A percentile compares a stretch with the other conserved stretches of the same genome.
phyloP scores from a whole-genome alignment of 30 jellyfish, hydroid and myxozoan species.

The Pelagia noctiluca region DNA sequence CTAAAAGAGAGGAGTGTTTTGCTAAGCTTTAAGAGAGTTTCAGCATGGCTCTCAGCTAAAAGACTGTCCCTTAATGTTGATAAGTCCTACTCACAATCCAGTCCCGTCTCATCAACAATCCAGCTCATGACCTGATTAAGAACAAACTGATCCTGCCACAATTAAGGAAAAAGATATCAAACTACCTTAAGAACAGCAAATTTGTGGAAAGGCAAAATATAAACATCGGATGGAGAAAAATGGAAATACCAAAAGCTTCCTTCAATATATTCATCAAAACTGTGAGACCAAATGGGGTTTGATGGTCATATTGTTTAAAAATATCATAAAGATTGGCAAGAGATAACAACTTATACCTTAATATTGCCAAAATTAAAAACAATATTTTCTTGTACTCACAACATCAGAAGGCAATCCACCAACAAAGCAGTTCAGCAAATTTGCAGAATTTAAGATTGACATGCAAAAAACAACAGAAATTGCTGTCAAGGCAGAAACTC shows the following conservation, averaged over 20 bases:
- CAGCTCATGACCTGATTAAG: background rate
- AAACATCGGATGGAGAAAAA: background rate
- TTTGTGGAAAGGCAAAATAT: background rate
- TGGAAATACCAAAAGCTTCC: background rate
- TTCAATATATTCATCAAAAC: too few relatives aligned
- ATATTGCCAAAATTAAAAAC: too few relatives aligned
- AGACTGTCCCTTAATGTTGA: too few relatives aligned
- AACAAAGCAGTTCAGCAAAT: background rate
- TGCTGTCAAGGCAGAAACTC: too few relatives aligned
- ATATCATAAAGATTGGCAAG: background rate
- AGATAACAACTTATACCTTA: background rate
- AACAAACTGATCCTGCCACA: too few relatives aligned
- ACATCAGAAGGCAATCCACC: constrained; percentile 1
- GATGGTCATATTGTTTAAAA: background rate
- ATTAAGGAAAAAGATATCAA: too few relatives aligned
- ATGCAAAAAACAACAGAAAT: too few relatives aligned
- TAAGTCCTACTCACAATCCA: too few relatives aligned
- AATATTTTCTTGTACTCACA: background rate
- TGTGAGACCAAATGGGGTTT: background rate
- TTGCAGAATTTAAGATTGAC: too few relatives aligned
- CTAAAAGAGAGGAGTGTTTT: too few relatives aligned
- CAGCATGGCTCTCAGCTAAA: too few relatives aligned
- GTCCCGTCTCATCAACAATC: background rate
- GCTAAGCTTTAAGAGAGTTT: too few relatives aligned
- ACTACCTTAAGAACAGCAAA: background rate